Evolutionary conservation across 2,888 invertebrate species (phyloP).

Genomic region (Beris morrisii): DNA sequence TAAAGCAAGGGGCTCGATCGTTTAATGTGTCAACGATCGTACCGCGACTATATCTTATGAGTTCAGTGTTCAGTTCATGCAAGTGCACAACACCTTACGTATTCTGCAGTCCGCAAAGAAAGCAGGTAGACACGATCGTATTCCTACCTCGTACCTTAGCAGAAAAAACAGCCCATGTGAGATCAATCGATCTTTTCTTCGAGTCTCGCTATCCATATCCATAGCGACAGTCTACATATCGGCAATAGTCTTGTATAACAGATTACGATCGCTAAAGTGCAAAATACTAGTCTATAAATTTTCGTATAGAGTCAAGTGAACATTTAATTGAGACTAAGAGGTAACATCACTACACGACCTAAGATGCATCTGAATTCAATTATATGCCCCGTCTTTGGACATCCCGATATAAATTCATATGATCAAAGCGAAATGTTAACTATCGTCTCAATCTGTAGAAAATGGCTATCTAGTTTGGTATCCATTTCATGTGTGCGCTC

Average conservation of each 20-base stretch:
- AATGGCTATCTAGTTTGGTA: slow-evolving; percentile 1
- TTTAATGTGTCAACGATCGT: slow-evolving; percentile 26
- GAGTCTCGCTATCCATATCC: slow-evolving; percentile 1
- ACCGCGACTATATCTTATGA: slow-evolving; percentile 6
- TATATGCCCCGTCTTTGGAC: slow-evolving; percentile 17
- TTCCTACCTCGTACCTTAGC: neutral
- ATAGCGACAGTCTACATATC: neutral
- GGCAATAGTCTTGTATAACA: slow-evolving; percentile 13
- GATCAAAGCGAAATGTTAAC: slow-evolving; percentile 27
- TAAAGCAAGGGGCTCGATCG: slow-evolving; percentile 5
- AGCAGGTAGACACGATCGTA: neutral
- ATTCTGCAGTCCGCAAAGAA: slow-evolving; percentile 4
- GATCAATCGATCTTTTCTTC: neutral
- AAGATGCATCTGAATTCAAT: slow-evolving; percentile 26
- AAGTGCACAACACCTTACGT: slow-evolving; percentile 22
- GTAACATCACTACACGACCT: slow-evolving; percentile 18
- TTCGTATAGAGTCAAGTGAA: slow-evolving; percentile 11
- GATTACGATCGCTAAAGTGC: slow-evolving; percentile 24
- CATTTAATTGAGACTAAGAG: slow-evolving; percentile 26
- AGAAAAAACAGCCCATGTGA: neutral
- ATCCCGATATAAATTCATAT: slow-evolving; percentile 20
- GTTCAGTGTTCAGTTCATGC: slow-evolving; percentile 7
- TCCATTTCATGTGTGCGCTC: slow-evolving; percentile 11
- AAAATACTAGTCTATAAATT: slow-evolving; percentile 28
- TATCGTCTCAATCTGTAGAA: slow-evolving; percentile 27